Evolutionary conservation across 2,113 vertebrate genomes (phyloP).

Genomic region (Coptodon bakossiorum): DNA sequence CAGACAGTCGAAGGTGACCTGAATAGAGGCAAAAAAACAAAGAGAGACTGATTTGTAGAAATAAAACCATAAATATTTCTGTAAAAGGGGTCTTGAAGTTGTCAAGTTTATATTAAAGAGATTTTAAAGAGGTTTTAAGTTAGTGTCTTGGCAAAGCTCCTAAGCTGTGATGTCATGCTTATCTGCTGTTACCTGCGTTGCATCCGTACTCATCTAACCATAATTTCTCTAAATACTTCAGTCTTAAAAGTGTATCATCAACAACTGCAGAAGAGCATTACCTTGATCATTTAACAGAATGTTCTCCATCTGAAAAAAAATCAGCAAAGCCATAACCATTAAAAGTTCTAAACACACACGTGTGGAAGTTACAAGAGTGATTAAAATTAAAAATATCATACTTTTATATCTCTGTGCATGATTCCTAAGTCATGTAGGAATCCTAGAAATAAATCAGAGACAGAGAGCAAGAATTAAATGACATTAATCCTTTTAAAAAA

Average conservation of each 20-base stretch:
- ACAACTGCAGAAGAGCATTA: constrained; percentile 37
- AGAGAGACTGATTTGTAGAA: neutral
- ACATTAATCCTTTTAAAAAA: neutral
- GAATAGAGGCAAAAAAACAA: neutral
- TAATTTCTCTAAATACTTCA: neutral
- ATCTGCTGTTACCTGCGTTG: neutral
- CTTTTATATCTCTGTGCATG: constrained; percentile 88
- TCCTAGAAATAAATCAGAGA: constrained; percentile 58
- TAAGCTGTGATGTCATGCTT: neutral
- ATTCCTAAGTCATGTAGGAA: constrained; percentile 89
- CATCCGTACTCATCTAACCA: neutral
- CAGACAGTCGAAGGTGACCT: constrained; percentile 88
- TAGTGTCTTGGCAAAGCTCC: neutral
- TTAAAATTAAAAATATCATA: constrained; percentile 18
- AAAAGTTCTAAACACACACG: neutral
- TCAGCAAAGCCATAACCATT: neutral
- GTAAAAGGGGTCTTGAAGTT: neutral
- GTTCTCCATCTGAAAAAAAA: constrained; percentile 86
- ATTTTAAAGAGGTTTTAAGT: neutral
- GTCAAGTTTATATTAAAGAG: neutral
- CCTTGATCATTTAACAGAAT: constrained; percentile 86
- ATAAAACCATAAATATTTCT: neutral
- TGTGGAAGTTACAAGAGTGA: neutral
- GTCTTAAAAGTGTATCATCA: neutral
- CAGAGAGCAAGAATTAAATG: neutral